Evolutionary conservation across 2,797 vertebrate species (phyloP), one percentile per base, ranked within the genome.

Genomic region (Limnodromus scolopaceus): DNA sequence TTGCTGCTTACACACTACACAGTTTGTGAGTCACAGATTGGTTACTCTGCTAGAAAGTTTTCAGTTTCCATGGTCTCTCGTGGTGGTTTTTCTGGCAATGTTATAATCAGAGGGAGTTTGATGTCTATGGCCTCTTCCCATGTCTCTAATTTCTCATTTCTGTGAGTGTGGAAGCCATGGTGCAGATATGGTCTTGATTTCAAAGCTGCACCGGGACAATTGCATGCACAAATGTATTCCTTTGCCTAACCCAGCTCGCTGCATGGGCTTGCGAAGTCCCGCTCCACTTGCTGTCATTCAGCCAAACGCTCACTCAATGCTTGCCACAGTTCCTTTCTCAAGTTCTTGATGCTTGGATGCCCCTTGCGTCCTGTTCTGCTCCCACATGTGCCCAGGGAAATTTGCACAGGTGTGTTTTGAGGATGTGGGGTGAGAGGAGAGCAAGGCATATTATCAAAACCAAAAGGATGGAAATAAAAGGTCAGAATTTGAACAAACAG

Each of bases 71-170:
- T n/a, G 22, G 3, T 54, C 6, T 51, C 32, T 45, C 10, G 27
- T 3, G 0, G 20, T 45, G 14, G 0, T 76, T 66, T 74, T 38
- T 60, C n/a, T 36, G 22, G 5, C 0, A 1, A 14, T 14, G 12
- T 51, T 71, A 54, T n/a, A 60, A 64, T 19, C 6, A 10, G 53
- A 60, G 19, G 49, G 7, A 57, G 3, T 81, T 36, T 51, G 9
- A 53, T 23, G 23, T 41, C 43, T 75, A 0, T 54, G 13, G 32
- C 6, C 2, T 77, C 12, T 11, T 63, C 15, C 43, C 1, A 0
- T 19, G 5, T 49, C 76, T 65, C 38, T 58, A 49, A 57, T n/a
- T 41, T 80, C 39, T 88, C 16, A 14, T 60, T 57, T 84, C 32
- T 28, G 4, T 64, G 15, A 6, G 5, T 55, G 45, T 49, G 38